Conservation (phyloP, 1,140 invertebrate genomes). For the Apis mellifera region DNA sequence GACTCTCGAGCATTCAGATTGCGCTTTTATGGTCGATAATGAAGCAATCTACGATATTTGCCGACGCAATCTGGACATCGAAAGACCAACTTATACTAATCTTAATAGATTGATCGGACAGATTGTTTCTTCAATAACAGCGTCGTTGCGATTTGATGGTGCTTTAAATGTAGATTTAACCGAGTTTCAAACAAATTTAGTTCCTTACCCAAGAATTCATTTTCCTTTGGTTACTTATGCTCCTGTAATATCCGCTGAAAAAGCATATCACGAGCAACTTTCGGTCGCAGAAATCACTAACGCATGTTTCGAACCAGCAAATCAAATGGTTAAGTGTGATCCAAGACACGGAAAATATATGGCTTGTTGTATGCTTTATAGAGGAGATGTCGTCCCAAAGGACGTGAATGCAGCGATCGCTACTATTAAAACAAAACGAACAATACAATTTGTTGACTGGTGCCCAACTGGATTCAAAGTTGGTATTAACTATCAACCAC, state of each 20-base stretch:
- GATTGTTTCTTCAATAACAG: constrained; percentile 85
- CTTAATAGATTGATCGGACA: constrained; percentile 60
- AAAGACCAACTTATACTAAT: constrained; percentile 81
- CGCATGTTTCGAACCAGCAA: constrained; percentile 86
- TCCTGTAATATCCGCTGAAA: constrained; percentile 69
- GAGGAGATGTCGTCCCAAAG: constrained; percentile 86
- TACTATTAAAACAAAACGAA: constrained; percentile 59
- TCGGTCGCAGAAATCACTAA: constrained; percentile 74
- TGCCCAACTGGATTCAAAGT: constrained; percentile 85
- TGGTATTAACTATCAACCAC: constrained; percentile 86
- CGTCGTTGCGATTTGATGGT: constrained; percentile 77
- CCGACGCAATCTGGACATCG: constrained; percentile 85
- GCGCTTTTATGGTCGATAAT: constrained; percentile 88
- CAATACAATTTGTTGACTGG: constrained; percentile 85
- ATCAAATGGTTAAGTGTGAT: constrained; percentile 87
- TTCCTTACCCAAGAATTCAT: constrained; percentile 83
- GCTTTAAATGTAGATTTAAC: constrained; percentile 61
- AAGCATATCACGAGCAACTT: constrained; percentile 77
- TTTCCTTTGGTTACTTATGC: constrained; percentile 79
- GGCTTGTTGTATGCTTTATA: constrained; percentile 86
- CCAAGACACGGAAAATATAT: constrained; percentile 80
- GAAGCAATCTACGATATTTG: constrained; percentile 89
- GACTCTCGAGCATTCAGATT: constrained; percentile 86
- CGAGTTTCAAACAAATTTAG: constrained; percentile 63
- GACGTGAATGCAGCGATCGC: constrained; percentile 83